These are phyloP conservation scores for Galendromus occidentalis DNA, from an alignment of 1,140 invertebrate genomes.

Conservation along the genomic window DNA sequence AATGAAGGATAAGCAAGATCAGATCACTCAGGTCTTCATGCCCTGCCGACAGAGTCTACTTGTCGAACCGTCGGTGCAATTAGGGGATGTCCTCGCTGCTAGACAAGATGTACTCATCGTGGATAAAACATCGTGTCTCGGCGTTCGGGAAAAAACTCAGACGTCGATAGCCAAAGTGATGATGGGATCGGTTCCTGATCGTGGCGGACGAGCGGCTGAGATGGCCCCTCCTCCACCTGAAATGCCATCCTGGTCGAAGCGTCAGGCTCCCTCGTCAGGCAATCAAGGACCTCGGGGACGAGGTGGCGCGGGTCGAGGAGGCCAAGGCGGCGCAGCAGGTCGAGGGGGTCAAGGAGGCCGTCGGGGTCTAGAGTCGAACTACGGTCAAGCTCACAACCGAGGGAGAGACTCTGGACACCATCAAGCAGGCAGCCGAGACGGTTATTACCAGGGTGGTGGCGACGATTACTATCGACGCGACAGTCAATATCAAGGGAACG, in stretches of 20 bases:
- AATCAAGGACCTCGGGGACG: not conserved
- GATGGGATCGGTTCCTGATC: not conserved
- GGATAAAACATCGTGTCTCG: not conserved
- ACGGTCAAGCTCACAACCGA: no score
- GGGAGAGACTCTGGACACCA: not conserved
- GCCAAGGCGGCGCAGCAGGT: not conserved
- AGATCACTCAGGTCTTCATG: not conserved
- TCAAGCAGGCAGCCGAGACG: not conserved
- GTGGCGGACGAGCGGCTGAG: not conserved
- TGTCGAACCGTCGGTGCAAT: not conserved
- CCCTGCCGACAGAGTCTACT: not conserved
- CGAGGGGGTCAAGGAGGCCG: not conserved
- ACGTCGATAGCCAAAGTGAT: not conserved
- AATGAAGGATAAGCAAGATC: slow-evolving; percentile 1
- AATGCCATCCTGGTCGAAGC: not conserved
- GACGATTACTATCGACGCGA: not conserved
- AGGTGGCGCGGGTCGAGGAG: not conserved
- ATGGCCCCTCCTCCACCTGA: not conserved
- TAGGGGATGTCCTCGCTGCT: not conserved
- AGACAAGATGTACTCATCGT: not conserved
- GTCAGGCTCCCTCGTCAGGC: not conserved
- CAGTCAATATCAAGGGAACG: not conserved
- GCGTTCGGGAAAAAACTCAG: not conserved
- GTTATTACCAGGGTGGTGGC: not conserved
- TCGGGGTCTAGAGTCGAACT: not conserved